Conservation (phyloP, 2,113 vertebrate species). For the Amazona vittata region DNA sequence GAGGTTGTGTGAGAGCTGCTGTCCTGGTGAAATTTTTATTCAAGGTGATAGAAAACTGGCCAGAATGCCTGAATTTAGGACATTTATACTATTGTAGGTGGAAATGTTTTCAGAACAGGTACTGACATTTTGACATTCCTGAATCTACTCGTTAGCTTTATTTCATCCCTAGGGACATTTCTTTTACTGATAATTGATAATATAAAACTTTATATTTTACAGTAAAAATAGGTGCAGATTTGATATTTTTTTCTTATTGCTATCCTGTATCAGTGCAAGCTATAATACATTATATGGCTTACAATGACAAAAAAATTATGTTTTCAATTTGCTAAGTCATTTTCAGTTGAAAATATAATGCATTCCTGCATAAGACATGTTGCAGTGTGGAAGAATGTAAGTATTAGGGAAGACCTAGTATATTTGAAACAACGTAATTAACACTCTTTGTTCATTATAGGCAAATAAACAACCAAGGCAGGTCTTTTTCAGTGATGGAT, state of each 20-base stretch:
- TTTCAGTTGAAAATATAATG: constrained; percentile 51
- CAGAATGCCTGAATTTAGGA: background rate
- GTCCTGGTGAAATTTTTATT: background rate
- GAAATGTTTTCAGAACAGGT: background rate
- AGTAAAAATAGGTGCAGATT: background rate
- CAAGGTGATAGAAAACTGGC: background rate
- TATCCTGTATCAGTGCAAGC: background rate
- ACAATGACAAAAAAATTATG: constrained; percentile 36
- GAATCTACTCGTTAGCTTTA: background rate
- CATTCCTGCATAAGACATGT: constrained; percentile 22
- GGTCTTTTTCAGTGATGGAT: constrained; percentile 52
- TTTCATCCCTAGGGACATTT: background rate
- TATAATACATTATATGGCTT: background rate
- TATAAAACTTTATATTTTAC: background rate
- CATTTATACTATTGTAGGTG: background rate
- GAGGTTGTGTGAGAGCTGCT: background rate
- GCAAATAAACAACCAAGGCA: constrained; percentile 59
- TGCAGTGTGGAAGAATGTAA: constrained; percentile 23
- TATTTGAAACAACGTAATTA: constrained; percentile 60
- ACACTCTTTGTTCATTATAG: constrained; percentile 49
- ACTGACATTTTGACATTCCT: background rate
- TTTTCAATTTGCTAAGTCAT: constrained; percentile 36
- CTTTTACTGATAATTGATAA: background rate
- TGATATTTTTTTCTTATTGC: background rate
- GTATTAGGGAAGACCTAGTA: constrained; percentile 34